Base-by-base conservation (phyloP, 2,797 vertebrate species). In the Xenopus petersii region DNA sequence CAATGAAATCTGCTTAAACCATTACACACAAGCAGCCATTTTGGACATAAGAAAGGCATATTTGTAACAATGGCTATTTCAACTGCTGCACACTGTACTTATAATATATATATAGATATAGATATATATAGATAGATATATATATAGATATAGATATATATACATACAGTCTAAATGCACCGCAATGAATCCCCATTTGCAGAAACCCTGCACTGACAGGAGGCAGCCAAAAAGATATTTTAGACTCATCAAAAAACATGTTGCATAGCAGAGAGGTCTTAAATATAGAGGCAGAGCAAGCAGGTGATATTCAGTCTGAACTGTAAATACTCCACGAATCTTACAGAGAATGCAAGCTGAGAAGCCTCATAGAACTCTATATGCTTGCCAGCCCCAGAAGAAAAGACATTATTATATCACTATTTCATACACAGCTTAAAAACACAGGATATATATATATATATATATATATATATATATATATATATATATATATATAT, bases 11-110 rank as follows among this genome's bases (percentile, higher is more conserved):
- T 79, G 76, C 48, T 78, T 73, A 64, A 78, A 56, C 70, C 70
- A 79, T 79, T 74, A 65, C 66, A 42, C 64, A 60, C 71, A 59
- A 30, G 76, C 76, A 70, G 76, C 71, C 76, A 79, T 79, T 64
- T 74, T 78, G 75, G 16, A 69, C 6, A 26, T 24, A 55, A 54
- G 56, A 30, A 24, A 21, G 5, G n/a, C n/a, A 48, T 10, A 12
- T 67, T 21, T 16, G 30, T 51, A 47, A 42, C 16, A 21, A 47
- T 65, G 5, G 7, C 10, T 13, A 11, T 65, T 64, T 21, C 16
- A n/a, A n/a, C 6, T 21, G 17, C 24, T 16, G 26, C 24, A 9
- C 10, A 1, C 2, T 16, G 16, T 56, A 56, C 26, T 30, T n/a
- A n/a, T n/a, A n/a, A 21, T 21, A 21, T 21, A 21, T 21, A 21